phyloP scores from a whole-genome alignment of 2,888 invertebrate species.

The Drosophila tanythrix region DNA sequence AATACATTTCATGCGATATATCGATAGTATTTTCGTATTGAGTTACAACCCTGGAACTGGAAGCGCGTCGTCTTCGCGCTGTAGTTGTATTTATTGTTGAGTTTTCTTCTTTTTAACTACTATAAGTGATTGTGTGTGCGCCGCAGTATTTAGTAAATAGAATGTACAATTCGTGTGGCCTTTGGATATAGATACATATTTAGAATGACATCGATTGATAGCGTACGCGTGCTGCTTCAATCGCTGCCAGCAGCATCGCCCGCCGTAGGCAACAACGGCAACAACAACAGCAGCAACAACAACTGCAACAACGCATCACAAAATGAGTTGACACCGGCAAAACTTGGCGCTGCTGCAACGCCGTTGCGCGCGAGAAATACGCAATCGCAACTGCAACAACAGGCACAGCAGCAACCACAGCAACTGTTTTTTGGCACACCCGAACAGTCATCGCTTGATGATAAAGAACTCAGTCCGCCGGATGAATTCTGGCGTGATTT shows the following conservation, averaged over 20 bases:
- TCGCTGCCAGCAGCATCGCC: conserved; percentile 69
- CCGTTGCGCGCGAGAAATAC: conserved; percentile 66
- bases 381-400: conserved; percentile 41
- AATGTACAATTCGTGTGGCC: conserved; percentile 50
- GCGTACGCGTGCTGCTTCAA: conserved; percentile 65
- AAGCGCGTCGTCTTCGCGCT: conserved; percentile 71
- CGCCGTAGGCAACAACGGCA: conserved; percentile 23
- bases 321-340: conserved; percentile 64
- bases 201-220: conserved; percentile 65
- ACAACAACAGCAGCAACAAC: conserved; percentile 10
- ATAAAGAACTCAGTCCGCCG: conserved; percentile 63
- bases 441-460: conserved; percentile 53
- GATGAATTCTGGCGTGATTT: conserved; percentile 87
- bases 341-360: conserved; percentile 48
- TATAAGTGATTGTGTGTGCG: conserved; percentile 42
- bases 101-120: conserved; percentile 54
- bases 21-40: not conserved
- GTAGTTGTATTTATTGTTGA: conserved; percentile 67
- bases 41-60: conserved; percentile 44
- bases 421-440: conserved; percentile 48
- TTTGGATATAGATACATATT: conserved; percentile 20
- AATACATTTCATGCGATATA: not conserved
- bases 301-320: conserved; percentile 40
- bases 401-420: conserved; percentile 25
- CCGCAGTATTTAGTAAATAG: conserved; percentile 37